A percentile compares a stretch with the other conserved stretches of the same genome.
phyloP scores from a whole-genome alignment of 2,797 vertebrate genomes.

The Fistularia commersonii region DNA sequence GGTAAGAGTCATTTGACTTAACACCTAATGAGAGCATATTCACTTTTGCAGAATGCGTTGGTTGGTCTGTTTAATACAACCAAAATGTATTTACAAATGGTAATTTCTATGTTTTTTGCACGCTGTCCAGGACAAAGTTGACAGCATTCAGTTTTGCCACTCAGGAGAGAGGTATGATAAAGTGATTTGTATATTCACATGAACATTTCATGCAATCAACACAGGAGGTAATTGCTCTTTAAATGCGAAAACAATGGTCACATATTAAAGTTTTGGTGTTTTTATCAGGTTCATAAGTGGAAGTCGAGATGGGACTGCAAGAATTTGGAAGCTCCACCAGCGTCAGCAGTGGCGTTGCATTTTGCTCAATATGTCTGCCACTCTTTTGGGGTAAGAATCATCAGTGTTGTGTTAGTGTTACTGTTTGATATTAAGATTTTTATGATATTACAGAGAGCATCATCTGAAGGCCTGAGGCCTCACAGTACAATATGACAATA shows the following conservation, averaged over 20 bases:
- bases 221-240: background rate
- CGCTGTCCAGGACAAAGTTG: conserved; percentile 89
- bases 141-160: conserved; percentile 97
- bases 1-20: conserved; percentile 67
- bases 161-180: conserved; percentile 85
- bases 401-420: background rate
- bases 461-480: too few relatives aligned
- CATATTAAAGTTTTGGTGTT: background rate
- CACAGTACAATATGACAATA: too few relatives aligned
- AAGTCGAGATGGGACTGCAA: conserved; percentile 93
- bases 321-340: conserved; percentile 90
- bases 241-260: conserved; percentile 1
- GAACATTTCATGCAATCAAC: background rate
- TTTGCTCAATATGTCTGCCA: conserved; percentile 89
- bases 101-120: conserved; percentile 1
- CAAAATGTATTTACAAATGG: background rate
- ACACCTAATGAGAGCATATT: too few relatives aligned
- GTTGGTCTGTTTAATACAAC: background rate
- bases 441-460: too few relatives aligned
- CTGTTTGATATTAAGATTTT: too few relatives aligned
- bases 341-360: conserved; percentile 89
- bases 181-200: background rate
- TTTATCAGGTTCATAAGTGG: conserved; percentile 91
- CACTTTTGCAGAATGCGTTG: too few relatives aligned
- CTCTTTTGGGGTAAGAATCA: conserved; percentile 81